These are phyloP conservation scores for Aquatica leii DNA, from an alignment of 2,888 invertebrate genomes.

Conservation along the genomic window DNA sequence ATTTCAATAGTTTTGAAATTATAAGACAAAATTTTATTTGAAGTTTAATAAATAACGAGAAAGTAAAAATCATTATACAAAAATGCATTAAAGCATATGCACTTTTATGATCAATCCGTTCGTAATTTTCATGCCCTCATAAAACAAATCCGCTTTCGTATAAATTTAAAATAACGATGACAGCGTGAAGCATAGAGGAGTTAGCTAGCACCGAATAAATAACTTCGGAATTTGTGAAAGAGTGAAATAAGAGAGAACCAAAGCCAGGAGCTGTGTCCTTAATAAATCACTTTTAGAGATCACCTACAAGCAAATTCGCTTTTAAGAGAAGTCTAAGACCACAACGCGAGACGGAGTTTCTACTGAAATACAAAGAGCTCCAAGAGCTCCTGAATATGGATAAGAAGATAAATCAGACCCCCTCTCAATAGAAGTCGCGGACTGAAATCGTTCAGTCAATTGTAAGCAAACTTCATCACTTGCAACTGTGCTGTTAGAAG, in stretches of 20 bases:
- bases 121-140: slow-evolving; percentile 42
- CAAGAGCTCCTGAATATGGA: slow-evolving; percentile 47
- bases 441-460: slow-evolving; percentile 47
- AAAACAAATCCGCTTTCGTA: slow-evolving; percentile 43
- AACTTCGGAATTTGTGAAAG: slow-evolving; percentile 46
- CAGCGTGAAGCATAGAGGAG: slow-evolving; percentile 29
- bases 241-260: slow-evolving; percentile 33
- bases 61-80: background rate
- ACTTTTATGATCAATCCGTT: slow-evolving; percentile 40
- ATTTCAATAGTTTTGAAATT: background rate
- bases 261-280: slow-evolving; percentile 45
- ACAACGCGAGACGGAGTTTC: slow-evolving; percentile 42
- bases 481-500: background rate
- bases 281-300: slow-evolving; percentile 54
- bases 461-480: slow-evolving; percentile 39
- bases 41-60: background rate
- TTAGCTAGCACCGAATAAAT: slow-evolving; percentile 42
- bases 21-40: background rate
- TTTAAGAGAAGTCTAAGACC: slow-evolving; percentile 49
- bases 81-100: slow-evolving; percentile 3
- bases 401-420: slow-evolving; percentile 48
- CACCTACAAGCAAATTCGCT: slow-evolving; percentile 53
- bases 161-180: slow-evolving; percentile 40
- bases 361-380: slow-evolving; percentile 45
- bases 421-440: slow-evolving; percentile 43